Percentiles rank a stretch among this genome's conserved stretches.
Evolutionary conservation across 2,888 invertebrate species (phyloP).

Genomic region (Philereme transversata): DNA sequence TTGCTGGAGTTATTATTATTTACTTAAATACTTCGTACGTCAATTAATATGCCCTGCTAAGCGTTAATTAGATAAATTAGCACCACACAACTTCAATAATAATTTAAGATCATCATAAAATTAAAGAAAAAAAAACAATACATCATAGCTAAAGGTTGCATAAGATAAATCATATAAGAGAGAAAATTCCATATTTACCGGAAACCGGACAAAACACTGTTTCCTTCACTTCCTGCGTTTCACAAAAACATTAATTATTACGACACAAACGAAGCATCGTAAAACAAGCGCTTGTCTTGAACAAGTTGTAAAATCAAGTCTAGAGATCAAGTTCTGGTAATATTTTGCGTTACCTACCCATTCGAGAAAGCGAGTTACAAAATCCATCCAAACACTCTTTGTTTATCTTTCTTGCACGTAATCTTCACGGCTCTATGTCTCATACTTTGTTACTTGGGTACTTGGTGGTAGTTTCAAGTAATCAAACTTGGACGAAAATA

Average conservation of each 20-base stretch:
- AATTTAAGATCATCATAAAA: constrained; percentile 6
- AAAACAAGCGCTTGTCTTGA: background rate
- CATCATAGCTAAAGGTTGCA: constrained; percentile 3
- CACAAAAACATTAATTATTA: constrained; percentile 1
- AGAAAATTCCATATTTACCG: constrained; percentile 8
- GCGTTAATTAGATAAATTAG: background rate
- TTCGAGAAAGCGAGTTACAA: background rate
- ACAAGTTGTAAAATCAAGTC: background rate
- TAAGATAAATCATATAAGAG: constrained; percentile 7
- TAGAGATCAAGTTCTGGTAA: background rate
- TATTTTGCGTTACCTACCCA: too few species aligned
- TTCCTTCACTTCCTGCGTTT: constrained; percentile 5
- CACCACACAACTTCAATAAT: background rate
- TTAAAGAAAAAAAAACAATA: background rate
- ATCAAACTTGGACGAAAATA: too few species aligned
- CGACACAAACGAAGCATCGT: background rate
- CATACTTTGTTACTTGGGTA: too few species aligned
- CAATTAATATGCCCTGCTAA: background rate
- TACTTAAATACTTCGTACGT: too few species aligned
- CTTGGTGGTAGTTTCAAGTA: too few species aligned
- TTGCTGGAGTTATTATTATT: too few species aligned
- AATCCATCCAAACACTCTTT: too few species aligned
- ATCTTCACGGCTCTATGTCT: too few species aligned
- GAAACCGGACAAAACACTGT: constrained; percentile 7
- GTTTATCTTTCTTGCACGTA: too few species aligned